Base-by-base conservation (phyloP, 2,888 invertebrate genomes). In the Axea sp. region DNA sequence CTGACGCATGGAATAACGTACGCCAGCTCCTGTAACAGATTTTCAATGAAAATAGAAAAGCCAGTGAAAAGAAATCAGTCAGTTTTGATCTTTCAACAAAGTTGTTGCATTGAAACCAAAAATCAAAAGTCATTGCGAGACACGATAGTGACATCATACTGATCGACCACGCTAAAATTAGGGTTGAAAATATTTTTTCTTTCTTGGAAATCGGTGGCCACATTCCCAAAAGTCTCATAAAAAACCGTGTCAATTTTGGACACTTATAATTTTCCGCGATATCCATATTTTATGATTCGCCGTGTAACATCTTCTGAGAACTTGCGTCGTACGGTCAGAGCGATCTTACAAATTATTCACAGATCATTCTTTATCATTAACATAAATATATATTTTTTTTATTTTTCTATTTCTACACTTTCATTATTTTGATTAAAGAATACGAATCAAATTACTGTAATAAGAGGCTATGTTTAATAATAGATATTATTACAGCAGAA, bases 191-290 rank as follows among this genome's bases (percentile, higher is more conserved):
- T 3, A 77, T 26, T 74, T 75, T 67, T 45, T 79, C 77, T 6
- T 55, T 67, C 35, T 3, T 3, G 45, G 35, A 14, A 41, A 75
- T 17, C 1, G 76, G 30, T 12, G 77, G 73, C 81, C 79, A 79
- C 78, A 81, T 79, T 9, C 81, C 82, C 30, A 81, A 72, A 5
- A 75, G 15, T 28, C 41, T 65, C 81, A 82, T 77, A 26, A 77
- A 78, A 59, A 80, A 74, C 17, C 76, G 62, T 9, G 75, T 77
- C 47, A 76, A 37, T 73, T 47, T 75, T 22, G 78, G 73, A 5
- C 81, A 77, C 7, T 49, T 24, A 14, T 77, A 76, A 62, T 75
- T 65, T 22, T 76, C 62, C 7, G 76, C 65, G 12, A 26, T 39
- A 6, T 55, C 33, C 51, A 62, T 49, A n/a, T n/a, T n/a, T n/a